Base-by-base conservation (phyloP, 2,797 vertebrate genomes). In the Alfaro cultratus region DNA sequence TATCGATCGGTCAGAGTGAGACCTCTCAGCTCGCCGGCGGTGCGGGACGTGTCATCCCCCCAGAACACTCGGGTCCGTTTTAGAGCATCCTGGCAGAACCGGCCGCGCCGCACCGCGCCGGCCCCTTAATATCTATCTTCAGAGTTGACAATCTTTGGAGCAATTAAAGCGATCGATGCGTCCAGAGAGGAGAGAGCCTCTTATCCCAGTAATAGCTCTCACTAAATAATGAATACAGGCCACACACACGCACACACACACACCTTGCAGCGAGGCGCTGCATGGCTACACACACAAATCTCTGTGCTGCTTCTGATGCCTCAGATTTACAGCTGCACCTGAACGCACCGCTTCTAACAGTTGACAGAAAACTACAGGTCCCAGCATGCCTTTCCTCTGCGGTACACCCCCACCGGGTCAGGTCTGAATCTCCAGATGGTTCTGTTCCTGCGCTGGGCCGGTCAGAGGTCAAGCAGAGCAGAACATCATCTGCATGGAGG, bases 151-250 rank as follows among this genome's bases (percentile, higher is more conserved):
- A 95, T 95, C 94, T 95, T 95, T 87, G 83, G 91, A 91, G 95
- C 95, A 96, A 96, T 96, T 96, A 96, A 96, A 95, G 94, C 91
- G 92, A 96, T 96, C 95, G 87, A 95, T 96, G 94, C 74, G 83
- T 92, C 92, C 94, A 93, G 91, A 93, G 94, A 91, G 90, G 82
- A 86, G 85, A 71, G 80, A 87, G 93, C 93, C 93, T 95, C 94
- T 96, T 93, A 94, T 93, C 94, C 88, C 94, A 92, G 95, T 96
- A 96, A 96, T 96, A 95, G 94, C 95, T 93, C 91, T 93, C 94
- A 94, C 95, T 95, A 94, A 96, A 96, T 96, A 95, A 95, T 96
- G 92, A 95, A 96, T 95, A 91, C 85, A 85, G 73, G 74, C 76
- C 57, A 77, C 82, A 94, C 93, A 11, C 60, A 36, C 67, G 29